phyloP scores from a whole-genome alignment of 2,797 vertebrate genomes.

The Moxostoma hubbsi region DNA sequence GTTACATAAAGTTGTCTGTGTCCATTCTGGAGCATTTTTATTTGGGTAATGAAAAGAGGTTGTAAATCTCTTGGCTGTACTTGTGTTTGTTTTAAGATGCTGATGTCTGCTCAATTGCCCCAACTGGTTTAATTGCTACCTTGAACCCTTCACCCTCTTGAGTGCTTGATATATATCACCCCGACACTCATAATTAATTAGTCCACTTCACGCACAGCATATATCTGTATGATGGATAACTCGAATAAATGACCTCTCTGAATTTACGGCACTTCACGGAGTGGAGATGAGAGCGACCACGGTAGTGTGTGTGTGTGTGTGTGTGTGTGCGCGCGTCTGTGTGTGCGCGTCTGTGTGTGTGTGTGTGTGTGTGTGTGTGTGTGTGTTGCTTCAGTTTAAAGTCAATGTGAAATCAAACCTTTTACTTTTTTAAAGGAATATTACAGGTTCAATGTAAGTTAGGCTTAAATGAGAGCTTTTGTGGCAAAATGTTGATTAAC shows the following conservation, averaged over 20 bases:
- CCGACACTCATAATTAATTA: constrained; percentile 33
- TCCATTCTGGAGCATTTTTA: constrained; percentile 30
- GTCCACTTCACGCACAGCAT: constrained; percentile 41
- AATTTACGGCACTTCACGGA: constrained; percentile 30
- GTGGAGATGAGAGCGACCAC: constrained; percentile 3
- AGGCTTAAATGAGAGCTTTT: no score
- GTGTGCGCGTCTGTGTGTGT: no score
- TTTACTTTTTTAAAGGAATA: no score
- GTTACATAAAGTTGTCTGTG: constrained; percentile 30
- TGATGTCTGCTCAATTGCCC: constrained; percentile 33
- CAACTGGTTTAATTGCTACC: constrained; percentile 36
- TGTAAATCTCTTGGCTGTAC: constrained; percentile 40
- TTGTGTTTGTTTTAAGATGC: constrained; percentile 49
- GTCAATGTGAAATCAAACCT: not conserved
- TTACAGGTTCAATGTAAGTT: no score
- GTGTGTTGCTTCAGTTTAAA: not conserved
- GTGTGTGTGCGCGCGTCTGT: no score
- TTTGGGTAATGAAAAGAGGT: constrained; percentile 20
- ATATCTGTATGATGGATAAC: constrained; percentile 47
- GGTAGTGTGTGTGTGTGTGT: not conserved
- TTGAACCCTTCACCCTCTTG: constrained; percentile 38
- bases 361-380: no score
- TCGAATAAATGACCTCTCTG: constrained; percentile 37
- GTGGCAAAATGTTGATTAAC: no score
- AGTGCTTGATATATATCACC: constrained; percentile 45